Conservation (phyloP, 2,113 vertebrate species). For the Uria lomvia region DNA sequence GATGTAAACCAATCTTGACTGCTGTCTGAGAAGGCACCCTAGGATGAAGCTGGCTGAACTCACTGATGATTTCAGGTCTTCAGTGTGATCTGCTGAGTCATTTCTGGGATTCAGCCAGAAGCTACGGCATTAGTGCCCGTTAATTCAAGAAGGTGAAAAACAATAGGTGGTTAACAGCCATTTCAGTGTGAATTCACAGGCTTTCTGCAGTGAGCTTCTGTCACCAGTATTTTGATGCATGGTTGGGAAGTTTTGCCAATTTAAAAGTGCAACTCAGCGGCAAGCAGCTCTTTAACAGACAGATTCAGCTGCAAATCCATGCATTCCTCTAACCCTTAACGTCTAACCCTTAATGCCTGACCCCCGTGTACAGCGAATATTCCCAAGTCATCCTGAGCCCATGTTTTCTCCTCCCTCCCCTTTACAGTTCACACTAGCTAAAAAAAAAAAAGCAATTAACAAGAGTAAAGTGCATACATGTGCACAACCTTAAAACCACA, state of each 20-base stretch:
- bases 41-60: background rate
- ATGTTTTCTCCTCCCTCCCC: background rate
- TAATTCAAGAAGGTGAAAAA: background rate
- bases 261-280: background rate
- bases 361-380: background rate
- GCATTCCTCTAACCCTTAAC: background rate
- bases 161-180: background rate
- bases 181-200: background rate
- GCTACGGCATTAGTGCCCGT: background rate
- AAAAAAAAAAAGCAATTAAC: background rate
- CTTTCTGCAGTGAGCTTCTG: background rate
- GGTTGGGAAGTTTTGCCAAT: background rate
- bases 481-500: background rate
- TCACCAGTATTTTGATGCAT: background rate
- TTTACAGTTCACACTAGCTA: background rate
- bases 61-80: background rate
- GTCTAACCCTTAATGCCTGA: background rate
- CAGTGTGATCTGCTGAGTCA: background rate
- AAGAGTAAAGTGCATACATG: background rate
- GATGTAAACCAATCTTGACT: background rate
- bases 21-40: background rate
- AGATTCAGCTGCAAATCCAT: background rate
- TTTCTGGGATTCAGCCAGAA: background rate
- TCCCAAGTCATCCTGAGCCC: background rate
- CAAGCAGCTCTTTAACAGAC: background rate